Evolutionary conservation across 2,113 vertebrate species (phyloP).

Genomic region (Ceratotherium simum): DNA sequence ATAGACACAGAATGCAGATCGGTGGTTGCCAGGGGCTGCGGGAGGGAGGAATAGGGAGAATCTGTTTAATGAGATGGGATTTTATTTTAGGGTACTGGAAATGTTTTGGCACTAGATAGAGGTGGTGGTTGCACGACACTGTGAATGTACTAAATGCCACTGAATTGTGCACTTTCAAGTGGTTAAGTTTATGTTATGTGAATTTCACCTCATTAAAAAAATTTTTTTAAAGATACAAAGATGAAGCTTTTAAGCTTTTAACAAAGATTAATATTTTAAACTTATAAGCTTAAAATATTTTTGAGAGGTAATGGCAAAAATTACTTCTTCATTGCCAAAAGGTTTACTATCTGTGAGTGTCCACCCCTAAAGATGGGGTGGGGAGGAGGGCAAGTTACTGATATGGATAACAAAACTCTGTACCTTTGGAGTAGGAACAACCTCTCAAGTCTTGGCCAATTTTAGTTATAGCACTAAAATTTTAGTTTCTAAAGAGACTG

Average conservation of each 20-base stretch:
- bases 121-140: not conserved
- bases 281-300: not conserved
- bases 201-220: not conserved
- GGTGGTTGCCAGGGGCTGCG: not conserved
- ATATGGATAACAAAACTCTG: not conserved
- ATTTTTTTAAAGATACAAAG: not conserved
- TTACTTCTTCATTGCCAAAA: not conserved
- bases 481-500: conserved; percentile 18
- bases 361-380: not conserved
- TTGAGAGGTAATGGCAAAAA: not conserved
- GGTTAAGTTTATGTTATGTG: not conserved
- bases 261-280: not conserved
- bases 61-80: not conserved
- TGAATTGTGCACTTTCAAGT: not conserved
- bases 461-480: not conserved
- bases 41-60: not conserved
- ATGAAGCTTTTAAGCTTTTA: not conserved
- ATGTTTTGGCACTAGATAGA: not conserved
- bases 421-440: not conserved
- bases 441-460: not conserved
- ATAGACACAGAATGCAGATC: not conserved
- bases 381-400: not conserved
- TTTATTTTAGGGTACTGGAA: conserved; percentile 1
- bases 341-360: not conserved
- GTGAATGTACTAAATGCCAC: not conserved